Evolutionary conservation across 2,113 vertebrate species (phyloP).

Genomic region (Paramormyrops kingsleyae): DNA sequence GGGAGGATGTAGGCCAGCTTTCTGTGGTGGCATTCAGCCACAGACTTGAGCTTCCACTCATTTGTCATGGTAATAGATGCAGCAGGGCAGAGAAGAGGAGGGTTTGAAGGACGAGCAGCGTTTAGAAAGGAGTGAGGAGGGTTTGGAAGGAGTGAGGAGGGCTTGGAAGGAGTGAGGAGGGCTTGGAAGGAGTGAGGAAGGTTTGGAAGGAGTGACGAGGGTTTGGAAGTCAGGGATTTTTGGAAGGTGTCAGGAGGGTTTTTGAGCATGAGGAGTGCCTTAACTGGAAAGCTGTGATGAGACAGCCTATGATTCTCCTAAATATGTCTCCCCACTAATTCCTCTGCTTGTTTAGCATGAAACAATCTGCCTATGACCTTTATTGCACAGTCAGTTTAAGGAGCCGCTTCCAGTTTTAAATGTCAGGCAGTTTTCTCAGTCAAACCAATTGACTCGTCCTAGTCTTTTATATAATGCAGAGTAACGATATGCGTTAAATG

Average conservation of each 20-base stretch:
- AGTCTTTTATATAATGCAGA: background rate
- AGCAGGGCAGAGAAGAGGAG: constrained; percentile 19
- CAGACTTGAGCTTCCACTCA: constrained; percentile 35
- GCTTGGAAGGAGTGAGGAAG: background rate
- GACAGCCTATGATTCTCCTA: background rate
- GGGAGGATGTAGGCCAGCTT: background rate
- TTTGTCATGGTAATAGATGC: constrained; percentile 48
- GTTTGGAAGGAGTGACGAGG: background rate
- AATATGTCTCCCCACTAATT: constrained; percentile 8
- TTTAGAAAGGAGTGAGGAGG: background rate
- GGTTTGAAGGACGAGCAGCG: background rate
- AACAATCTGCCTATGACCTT: background rate
- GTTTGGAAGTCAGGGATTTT: background rate
- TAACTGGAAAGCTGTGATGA: background rate
- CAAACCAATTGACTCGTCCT: background rate
- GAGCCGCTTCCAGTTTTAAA: background rate
- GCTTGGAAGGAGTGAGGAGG: background rate
- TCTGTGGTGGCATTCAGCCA: constrained; percentile 12
- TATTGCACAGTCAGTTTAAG: background rate
- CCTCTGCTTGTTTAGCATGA: background rate
- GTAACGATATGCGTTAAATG: background rate
- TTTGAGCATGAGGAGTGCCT: background rate
- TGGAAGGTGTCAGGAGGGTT: background rate
- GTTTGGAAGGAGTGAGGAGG: background rate
- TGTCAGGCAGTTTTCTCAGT: background rate